Evolutionary conservation across 2,888 invertebrate species (phyloP), one percentile per base, ranked within the genome.

Genomic region (Agrenia bidenticulata): DNA sequence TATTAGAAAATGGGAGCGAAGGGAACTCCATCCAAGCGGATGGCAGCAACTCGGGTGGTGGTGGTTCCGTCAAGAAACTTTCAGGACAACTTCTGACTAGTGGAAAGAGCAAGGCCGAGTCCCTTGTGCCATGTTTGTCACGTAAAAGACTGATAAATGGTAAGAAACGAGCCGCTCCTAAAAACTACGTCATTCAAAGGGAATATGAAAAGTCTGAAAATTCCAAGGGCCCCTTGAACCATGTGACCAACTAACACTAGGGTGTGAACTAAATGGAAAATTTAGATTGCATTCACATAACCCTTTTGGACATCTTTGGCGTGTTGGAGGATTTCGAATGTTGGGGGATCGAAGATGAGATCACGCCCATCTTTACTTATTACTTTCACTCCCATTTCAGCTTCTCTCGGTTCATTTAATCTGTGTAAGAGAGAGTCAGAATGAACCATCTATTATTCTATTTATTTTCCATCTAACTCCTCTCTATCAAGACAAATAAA

Each of bases 111-210:
- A 64, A 56, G 54, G 54, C 55, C 49, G 55, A 65, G 50, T 61
- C 65, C 65, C 65, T 61, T 50, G 57, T 55, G 58, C 42, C 65
- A 56, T 72, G 72, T 66, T 65, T 64, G 63, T 69, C 72, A 65
- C 72, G 67, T 64, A 64, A 69, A 65, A 66, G 67, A 61, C 68
- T 72, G 66, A 72, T 69, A 69, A 67, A 70, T 63, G 69, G 70
- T 70, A 64, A 62, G 68, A 11, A 32, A 58, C 19, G 32, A 53
- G 49, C 55, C 55, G 1, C 21, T 32, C 49, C 37, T 41, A 26
- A 57, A 23, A 41, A 53, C 55, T n/a, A 45, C 49, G 51, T 51
- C 51, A 51, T 51, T 51, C 51, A 24, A 13, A 51, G 13, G 23
- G 11, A 11, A 32, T 32, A 32, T 32, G 32, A 32, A 32, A 11